Evolutionary conservation across 2,113 vertebrate species (phyloP).

Genomic region (Pachypanchax playfairii): DNA sequence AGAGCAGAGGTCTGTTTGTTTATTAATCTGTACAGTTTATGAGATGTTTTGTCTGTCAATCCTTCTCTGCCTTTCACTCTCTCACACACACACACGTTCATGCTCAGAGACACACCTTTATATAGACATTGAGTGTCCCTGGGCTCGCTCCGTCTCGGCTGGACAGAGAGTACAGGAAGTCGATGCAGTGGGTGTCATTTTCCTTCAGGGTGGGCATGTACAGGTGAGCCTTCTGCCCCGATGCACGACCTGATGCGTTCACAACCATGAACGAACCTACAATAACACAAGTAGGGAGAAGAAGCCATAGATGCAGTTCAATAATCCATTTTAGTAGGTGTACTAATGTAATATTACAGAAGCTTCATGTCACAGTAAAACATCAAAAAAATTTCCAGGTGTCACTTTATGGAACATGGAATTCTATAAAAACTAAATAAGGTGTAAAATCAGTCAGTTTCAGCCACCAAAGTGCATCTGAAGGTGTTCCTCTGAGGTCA

Average conservation of each 20-base stretch:
- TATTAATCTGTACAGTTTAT: conserved; percentile 16
- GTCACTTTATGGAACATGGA: too few species aligned
- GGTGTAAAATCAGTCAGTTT: too few species aligned
- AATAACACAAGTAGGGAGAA: not conserved
- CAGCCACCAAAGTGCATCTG: not conserved
- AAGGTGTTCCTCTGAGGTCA: not conserved
- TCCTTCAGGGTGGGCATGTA: conserved; percentile 93
- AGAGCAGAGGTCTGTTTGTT: conserved; percentile 31
- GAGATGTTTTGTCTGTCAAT: conserved; percentile 5
- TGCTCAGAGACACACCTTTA: conserved; percentile 78
- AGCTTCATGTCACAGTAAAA: too few species aligned
- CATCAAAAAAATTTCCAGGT: too few species aligned
- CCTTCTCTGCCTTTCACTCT: conserved; percentile 7
- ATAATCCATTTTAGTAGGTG: too few species aligned
- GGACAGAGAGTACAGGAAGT: conserved; percentile 95
- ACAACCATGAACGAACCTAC: conserved; percentile 98
- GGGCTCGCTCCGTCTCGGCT: conserved; percentile 90
- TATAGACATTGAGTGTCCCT: conserved; percentile 91
- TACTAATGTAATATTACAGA: too few species aligned
- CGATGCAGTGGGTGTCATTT: conserved; percentile 96
- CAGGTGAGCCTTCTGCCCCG: conserved; percentile 94
- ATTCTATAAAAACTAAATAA: too few species aligned
- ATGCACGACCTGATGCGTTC: conserved; percentile 91
- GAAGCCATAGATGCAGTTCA: not conserved
- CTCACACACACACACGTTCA: not conserved